A percentile compares a stretch with the other conserved stretches of the same genome.
Evolutionary conservation across 1,140 invertebrate species (phyloP).

Genomic region (Penaeus vannamei): DNA sequence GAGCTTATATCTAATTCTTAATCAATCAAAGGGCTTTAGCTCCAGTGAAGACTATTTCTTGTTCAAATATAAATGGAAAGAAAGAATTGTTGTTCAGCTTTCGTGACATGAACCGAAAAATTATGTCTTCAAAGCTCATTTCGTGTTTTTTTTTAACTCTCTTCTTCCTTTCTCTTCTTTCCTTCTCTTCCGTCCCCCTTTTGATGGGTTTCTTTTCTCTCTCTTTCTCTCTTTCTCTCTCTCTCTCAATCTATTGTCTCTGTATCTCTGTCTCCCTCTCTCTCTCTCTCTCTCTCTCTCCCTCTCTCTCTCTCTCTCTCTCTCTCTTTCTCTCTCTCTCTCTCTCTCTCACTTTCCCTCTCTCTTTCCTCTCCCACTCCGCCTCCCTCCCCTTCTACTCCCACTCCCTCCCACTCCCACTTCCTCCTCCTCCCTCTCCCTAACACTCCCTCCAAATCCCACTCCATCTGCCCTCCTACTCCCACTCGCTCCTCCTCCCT

Average conservation of each 20-base stretch:
- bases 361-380: background rate
- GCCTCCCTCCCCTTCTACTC: background rate
- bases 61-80: background rate
- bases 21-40: too few species aligned
- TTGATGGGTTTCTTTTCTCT: background rate
- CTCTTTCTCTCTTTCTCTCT: background rate
- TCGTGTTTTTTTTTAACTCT: background rate
- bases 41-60: too few species aligned
- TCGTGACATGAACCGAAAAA: too few species aligned
- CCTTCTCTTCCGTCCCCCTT: background rate
- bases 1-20: too few species aligned
- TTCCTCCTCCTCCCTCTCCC: too few species aligned
- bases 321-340: background rate
- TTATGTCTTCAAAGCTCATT: background rate
- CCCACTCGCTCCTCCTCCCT: too few species aligned
- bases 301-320: background rate
- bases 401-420: too few species aligned
- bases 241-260: too few species aligned
- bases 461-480: too few species aligned
- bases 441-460: too few species aligned
- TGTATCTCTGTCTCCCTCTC: too few species aligned
- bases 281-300: too few species aligned
- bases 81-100: background rate
- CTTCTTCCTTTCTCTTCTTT: conserved; percentile 12
- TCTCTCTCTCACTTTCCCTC: background rate